These are phyloP conservation scores for Enteromius trimaculatus DNA, from an alignment of 2,797 vertebrate species.

Conservation along the genomic window DNA sequence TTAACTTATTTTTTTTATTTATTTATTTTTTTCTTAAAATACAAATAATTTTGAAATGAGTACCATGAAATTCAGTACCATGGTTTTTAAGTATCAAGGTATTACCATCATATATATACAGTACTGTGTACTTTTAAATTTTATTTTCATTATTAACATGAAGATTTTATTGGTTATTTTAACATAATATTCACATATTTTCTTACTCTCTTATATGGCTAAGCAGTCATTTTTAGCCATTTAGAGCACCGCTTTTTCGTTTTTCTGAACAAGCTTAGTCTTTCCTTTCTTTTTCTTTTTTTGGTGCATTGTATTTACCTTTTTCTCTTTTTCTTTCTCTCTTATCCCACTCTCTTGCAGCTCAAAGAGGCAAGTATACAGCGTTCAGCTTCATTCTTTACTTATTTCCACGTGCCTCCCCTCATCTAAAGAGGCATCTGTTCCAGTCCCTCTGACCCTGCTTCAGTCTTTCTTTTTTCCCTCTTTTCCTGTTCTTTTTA, in stretches of 20 bases:
- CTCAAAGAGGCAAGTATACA: constrained; percentile 48
- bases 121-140: not conserved
- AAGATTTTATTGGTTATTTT: constrained; percentile 25
- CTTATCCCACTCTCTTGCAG: constrained; percentile 15
- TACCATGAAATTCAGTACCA: not conserved
- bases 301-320: constrained; percentile 17
- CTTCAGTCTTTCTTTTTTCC: constrained; percentile 11
- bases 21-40: not conserved
- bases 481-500: constrained; percentile 29
- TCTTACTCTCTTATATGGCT: not conserved
- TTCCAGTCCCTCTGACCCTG: not conserved
- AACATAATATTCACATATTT: not conserved
- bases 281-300: constrained; percentile 1
- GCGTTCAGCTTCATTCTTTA: not conserved
- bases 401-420: constrained; percentile 1
- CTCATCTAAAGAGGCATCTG: not conserved
- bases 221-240: constrained; percentile 27
- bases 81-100: not conserved
- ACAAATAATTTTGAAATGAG: not conserved
- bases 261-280: constrained; percentile 2
- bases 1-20: not conserved
- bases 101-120: not conserved
- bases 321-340: constrained; percentile 36
- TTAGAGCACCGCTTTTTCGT: constrained; percentile 32
- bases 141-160: constrained; percentile 28